Evolutionary conservation across 1,140 invertebrate genomes (phyloP), one percentile per base, ranked within the genome.

Genomic region (Leptinotarsa texana): DNA sequence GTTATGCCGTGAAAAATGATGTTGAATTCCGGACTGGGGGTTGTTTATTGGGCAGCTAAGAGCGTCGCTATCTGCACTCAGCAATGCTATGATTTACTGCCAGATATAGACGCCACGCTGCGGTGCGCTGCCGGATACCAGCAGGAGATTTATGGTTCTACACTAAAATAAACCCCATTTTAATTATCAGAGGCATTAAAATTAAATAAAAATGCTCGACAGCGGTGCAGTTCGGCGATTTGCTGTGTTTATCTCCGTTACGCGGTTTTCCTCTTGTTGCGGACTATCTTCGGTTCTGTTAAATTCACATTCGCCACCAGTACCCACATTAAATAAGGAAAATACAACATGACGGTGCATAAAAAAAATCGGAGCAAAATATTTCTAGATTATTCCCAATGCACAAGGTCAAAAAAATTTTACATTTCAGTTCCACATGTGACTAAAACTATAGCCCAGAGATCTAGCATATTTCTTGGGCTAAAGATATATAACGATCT

Each of bases 21-120:
- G 78, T 77, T 74, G 78, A 79, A 71, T 71, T 71, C 75, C 74
- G 79, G 76, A 72, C 21, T 51, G 75, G 77, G 75, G 79, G 69
- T 80, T 78, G 77, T 80, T 80, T 78, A 78, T 80, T 75, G 79
- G 77, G 70, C 51, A 69, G 74, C 77, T 75, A 78, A 78, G 77
- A 80, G 79, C 79, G 72, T 76, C 72, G 73, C 79, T 80, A 80
- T 80, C 79, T 80, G 73, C 79, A 77, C 77, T 75, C 77, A 77
- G 79, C 77, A 80, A 80, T 80, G 73, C 73, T 71, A 80, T 80
- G 79, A 80, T 80, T 80, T 80, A 80, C 75, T 77, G 72, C 67
- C 73, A 71, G 78, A 79, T 79, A 79, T 77, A 79, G 78, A 76
- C 75, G 75, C 73, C 75, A 76, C 51, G 75, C 69, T 71, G 69